Evolutionary conservation across 2,797 vertebrate genomes (phyloP), one percentile per base, ranked within the genome.

Genomic region (Alauda arvensis): DNA sequence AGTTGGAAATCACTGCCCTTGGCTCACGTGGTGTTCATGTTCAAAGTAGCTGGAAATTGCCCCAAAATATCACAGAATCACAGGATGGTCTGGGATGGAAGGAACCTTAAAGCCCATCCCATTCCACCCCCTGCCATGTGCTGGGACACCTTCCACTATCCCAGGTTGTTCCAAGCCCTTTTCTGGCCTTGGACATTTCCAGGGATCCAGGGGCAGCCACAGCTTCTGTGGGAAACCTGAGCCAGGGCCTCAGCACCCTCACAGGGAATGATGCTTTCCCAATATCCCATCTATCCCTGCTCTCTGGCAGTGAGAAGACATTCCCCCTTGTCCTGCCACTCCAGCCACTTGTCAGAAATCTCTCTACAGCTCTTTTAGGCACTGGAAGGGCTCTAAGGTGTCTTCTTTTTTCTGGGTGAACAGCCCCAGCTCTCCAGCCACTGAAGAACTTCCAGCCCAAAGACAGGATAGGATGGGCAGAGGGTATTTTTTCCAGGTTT

Each of bases 151-250:
- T 80, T 2, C 49, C 43, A 75, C 43, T 45, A 1, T 0, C 17
- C 43, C 69, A 75, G 43, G 48, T 0, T n/a, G 8, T 24, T 61
- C 48, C 55, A 42, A 43, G 9, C 8, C 0, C 37, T 0, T 0
- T 43, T n/a, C 37, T 49, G 77, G 17, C 14, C 20, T 52, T 1
- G 52, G 2, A 21, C 62, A 39, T 19, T 49, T 0, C 28, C 43
- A 56, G 62, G 37, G 43, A 29, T 49, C 11, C 43, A 66, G 16
- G 28, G 10, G 28, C 48, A 74, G 42, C 16, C 69, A 37, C 34
- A 86, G 19, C 42, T 68, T 3, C 69, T 29, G 28, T 48, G 40
- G 8, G 3, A 15, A 60, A 0, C n/a, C 33, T 42, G 33, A 31
- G 18, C 60, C 59, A 52, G 66, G 12, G 18, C 21, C 19, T 61